These are phyloP conservation scores for Pseudobourletiella spinata DNA, from an alignment of 1,140 invertebrate genomes.

Conservation along the genomic window DNA sequence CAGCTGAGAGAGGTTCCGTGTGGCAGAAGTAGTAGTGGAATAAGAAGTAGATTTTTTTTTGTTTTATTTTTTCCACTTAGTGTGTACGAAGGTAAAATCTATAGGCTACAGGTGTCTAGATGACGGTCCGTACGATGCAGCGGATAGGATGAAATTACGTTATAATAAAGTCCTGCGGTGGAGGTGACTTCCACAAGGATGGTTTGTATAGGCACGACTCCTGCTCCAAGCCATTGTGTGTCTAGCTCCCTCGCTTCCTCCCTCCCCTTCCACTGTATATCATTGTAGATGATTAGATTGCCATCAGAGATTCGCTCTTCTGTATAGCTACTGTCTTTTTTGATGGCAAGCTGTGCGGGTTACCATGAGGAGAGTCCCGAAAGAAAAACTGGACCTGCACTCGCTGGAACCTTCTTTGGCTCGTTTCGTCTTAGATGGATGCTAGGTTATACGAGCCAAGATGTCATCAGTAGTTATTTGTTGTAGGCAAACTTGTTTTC, in stretches of 20 bases:
- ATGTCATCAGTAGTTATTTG: not conserved
- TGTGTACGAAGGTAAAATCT: not conserved
- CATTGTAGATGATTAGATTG: not conserved
- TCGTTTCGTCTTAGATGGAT: not conserved
- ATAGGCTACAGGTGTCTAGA: not conserved
- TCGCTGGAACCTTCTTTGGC: too few relatives aligned
- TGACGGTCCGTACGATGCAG: not conserved
- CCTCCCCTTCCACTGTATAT: too few relatives aligned
- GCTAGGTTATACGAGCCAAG: not conserved
- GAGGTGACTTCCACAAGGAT: too few relatives aligned
- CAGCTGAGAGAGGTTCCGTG: slow-evolving; percentile 7
- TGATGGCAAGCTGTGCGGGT: too few relatives aligned
- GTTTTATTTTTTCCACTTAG: slow-evolving; percentile 1
- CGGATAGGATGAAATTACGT: slow-evolving; percentile 13
- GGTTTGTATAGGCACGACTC: not conserved
- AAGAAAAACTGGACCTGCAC: too few relatives aligned
- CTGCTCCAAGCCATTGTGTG: not conserved
- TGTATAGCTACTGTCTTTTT: not conserved
- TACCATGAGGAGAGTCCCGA: too few relatives aligned
- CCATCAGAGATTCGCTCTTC: not conserved
- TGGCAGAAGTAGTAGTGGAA: not conserved
- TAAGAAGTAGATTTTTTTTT: slow-evolving; percentile 10
- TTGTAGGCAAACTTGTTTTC: not conserved
- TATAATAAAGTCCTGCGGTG: too few relatives aligned
- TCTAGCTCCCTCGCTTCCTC: too few relatives aligned